A percentile compares a stretch with the other conserved stretches of the same genome.
phyloP scores from a whole-genome alignment of 35 echinoderm and acorn worm species.

The Ptychodera flava region DNA sequence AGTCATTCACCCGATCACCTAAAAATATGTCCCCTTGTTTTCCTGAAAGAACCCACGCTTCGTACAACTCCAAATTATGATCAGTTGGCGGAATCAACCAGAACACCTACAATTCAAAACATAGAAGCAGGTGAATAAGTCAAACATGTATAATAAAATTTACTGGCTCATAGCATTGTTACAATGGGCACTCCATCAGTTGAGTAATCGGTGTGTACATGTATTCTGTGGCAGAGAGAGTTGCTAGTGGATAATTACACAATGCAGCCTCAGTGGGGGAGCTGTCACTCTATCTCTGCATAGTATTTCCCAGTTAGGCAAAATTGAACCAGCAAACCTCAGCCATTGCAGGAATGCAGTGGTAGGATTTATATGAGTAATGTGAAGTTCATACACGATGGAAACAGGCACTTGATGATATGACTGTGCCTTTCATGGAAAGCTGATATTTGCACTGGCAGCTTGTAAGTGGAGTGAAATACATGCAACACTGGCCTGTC shows the following conservation, averaged over 20 bases:
- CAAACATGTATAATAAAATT: too few species aligned
- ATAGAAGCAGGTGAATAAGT: too few species aligned
- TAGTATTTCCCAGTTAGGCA: neutral
- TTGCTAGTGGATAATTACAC: neutral
- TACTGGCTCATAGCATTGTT: too few species aligned
- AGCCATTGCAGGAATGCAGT: neutral
- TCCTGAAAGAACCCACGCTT: conserved; percentile 88
- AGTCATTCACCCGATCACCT: conserved; percentile 72
- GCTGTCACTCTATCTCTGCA: neutral
- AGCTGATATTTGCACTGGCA: too few species aligned
- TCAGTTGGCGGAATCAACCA: conserved; percentile 96
- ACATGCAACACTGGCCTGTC: too few species aligned
- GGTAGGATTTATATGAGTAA: too few species aligned
- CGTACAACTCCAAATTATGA: conserved; percentile 73
- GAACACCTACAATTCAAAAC: conserved; percentile 45
- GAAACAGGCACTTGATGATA: too few species aligned
- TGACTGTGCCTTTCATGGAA: too few species aligned
- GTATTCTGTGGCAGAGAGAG: neutral
- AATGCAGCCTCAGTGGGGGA: neutral
- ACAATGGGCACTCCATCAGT: too few species aligned
- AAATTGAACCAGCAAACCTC: neutral
- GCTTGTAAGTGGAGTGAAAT: too few species aligned
- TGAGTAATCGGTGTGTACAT: too few species aligned
- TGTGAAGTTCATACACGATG: too few species aligned
- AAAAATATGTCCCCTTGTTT: conserved; percentile 95